phyloP scores from a whole-genome alignment of 30 jellyfish, hydroid and myxozoan genomes.

The Phacellophora camtschatica region DNA sequence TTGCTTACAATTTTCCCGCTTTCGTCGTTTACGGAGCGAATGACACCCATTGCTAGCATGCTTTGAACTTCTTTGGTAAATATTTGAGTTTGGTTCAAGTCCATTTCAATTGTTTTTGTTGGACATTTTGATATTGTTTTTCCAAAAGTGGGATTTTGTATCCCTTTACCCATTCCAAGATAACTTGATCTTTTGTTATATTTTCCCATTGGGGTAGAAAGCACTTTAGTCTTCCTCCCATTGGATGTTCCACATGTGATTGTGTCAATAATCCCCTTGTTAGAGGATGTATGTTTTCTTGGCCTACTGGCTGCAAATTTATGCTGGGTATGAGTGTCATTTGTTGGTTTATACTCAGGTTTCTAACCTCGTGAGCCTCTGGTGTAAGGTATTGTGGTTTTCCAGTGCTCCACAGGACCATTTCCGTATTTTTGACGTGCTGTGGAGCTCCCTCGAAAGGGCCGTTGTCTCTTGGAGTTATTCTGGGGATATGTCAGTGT shows the following conservation, averaged over 20 bases:
- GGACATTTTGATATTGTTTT: background rate
- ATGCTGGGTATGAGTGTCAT: background rate
- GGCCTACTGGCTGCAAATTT: background rate
- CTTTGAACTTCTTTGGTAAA: background rate
- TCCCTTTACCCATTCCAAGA: background rate
- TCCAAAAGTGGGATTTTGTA: conserved; percentile 11
- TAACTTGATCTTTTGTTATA: background rate
- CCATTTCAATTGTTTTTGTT: background rate
- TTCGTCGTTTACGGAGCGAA: background rate
- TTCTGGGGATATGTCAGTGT: background rate
- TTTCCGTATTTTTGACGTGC: background rate
- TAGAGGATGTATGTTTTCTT: background rate
- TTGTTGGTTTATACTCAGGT: background rate
- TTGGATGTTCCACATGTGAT: background rate
- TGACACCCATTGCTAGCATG: conserved; percentile 13
- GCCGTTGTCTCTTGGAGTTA: background rate
- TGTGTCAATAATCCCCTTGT: background rate
- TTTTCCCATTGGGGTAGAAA: background rate
- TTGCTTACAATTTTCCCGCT: background rate
- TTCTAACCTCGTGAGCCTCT: background rate
- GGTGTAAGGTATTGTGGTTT: background rate
- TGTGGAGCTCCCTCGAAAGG: conserved; percentile 21
- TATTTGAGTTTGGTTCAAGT: background rate
- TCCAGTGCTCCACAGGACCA: background rate
- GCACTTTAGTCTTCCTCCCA: background rate